phyloP scores from a whole-genome alignment of 2,888 invertebrate genomes.

The Drosophila macrospina region DNA sequence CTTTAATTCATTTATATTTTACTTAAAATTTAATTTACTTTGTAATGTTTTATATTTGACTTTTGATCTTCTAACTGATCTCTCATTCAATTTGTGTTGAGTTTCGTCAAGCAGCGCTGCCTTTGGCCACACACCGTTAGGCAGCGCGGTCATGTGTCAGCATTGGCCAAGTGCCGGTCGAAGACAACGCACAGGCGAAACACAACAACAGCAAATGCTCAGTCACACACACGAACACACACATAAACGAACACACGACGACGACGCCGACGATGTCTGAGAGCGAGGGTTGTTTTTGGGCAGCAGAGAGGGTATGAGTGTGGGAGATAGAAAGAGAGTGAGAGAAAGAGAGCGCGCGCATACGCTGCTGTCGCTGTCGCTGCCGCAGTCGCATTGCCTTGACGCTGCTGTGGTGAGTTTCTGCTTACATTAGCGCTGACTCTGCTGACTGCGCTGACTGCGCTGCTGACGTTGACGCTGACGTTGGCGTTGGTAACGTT shows the following conservation, averaged over 20 bases:
- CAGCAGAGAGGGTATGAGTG: constrained; percentile 3
- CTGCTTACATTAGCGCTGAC: constrained; percentile 2
- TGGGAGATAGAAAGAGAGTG: constrained; percentile 18
- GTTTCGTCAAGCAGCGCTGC: constrained; percentile 5
- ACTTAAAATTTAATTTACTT: not conserved
- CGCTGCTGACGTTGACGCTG: constrained; percentile 40
- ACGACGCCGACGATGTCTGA: constrained; percentile 7
- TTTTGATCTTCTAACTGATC: constrained; percentile 1
- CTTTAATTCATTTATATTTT: not conserved
- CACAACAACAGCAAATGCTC: constrained; percentile 27
- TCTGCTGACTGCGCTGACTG: constrained; percentile 4
- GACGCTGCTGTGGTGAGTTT: constrained; percentile 64
- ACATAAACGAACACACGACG: constrained; percentile 14
- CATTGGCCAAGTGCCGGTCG: constrained; percentile 60
- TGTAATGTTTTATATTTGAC: not conserved
- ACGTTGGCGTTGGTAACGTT: constrained; percentile 40
- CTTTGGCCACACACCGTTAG: not conserved
- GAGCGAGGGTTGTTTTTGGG: constrained; percentile 53
- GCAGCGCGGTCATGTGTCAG: constrained; percentile 51
- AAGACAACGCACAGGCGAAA: constrained; percentile 50
- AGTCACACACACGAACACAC: constrained; percentile 20
- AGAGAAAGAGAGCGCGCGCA: constrained; percentile 34
- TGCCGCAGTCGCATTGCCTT: constrained; percentile 28
- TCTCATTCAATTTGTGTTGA: not conserved
- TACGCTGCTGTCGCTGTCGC: constrained; percentile 27